phyloP scores from a whole-genome alignment of 2,797 vertebrate species.

The Notolepis coatsorum region DNA sequence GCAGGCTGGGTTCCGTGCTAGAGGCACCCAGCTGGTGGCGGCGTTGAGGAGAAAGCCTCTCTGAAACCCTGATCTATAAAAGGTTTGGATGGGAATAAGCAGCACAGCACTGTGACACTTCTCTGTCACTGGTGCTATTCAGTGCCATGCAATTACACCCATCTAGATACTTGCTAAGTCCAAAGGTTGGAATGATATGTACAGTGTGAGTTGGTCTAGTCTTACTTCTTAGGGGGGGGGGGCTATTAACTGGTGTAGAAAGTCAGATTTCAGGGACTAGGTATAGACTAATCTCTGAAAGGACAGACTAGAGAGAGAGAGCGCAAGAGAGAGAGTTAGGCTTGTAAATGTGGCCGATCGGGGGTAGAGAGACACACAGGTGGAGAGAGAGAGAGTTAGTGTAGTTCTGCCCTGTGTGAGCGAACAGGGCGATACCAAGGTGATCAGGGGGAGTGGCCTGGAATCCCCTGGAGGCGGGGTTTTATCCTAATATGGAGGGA shows the following conservation, averaged over 20 bases:
- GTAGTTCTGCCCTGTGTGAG: background rate
- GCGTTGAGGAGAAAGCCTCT: too few relatives aligned
- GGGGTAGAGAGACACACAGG: constrained; percentile 24
- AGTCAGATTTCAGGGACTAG: background rate
- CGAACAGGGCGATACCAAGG: constrained; percentile 25
- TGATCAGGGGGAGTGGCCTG: constrained; percentile 37
- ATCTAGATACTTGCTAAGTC: too few relatives aligned
- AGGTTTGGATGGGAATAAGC: background rate
- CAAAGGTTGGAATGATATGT: too few relatives aligned
- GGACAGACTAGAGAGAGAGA: constrained; percentile 8
- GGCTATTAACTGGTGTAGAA: background rate
- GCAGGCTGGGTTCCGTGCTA: too few relatives aligned
- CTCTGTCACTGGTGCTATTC: background rate
- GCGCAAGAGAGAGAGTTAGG: background rate
- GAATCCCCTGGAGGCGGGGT: constrained; percentile 46
- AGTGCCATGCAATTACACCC: too few relatives aligned
- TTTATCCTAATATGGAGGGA: constrained; percentile 77
- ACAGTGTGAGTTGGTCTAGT: too few relatives aligned
- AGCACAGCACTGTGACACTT: background rate
- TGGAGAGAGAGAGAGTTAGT: constrained; percentile 30
- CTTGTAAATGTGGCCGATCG: background rate
- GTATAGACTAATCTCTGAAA: constrained; percentile 21
- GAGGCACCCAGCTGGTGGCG: too few relatives aligned
- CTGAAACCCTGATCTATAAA: background rate
- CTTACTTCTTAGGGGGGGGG: too few relatives aligned